These are phyloP conservation scores for Chrosomus eos DNA, from an alignment of 2,797 vertebrate genomes.

Conservation along the genomic window DNA sequence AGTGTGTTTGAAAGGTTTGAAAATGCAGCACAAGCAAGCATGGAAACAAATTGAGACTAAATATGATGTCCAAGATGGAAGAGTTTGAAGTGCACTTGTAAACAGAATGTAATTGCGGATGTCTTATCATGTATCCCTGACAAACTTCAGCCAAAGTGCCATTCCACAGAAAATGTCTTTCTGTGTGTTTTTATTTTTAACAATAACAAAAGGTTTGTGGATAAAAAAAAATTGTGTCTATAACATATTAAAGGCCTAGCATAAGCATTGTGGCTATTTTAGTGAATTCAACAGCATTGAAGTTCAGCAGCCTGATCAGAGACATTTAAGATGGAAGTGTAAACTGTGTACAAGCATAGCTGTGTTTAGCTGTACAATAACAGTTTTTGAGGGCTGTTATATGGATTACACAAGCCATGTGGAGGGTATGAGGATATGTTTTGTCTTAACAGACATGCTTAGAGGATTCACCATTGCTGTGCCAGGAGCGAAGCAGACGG, in stretches of 20 bases:
- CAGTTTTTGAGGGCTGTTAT: background rate
- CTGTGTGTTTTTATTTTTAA: too few species aligned
- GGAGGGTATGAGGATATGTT: slow-evolving; percentile 15
- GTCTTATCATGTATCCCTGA: background rate
- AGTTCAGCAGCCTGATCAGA: background rate
- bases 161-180: background rate
- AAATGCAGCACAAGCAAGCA: background rate
- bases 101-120: background rate
- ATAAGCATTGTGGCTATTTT: background rate
- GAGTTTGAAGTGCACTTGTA: background rate
- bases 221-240: background rate
- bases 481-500: background rate
- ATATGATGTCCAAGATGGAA: background rate
- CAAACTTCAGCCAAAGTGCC: background rate
- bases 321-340: background rate
- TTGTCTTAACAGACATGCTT: slow-evolving; percentile 19
- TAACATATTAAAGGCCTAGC: background rate
- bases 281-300: background rate
- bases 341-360: slow-evolving; percentile 13
- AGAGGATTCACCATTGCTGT: slow-evolving; percentile 29
- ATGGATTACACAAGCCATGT: slow-evolving; percentile 9
- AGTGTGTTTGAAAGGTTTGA: background rate
- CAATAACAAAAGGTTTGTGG: background rate
- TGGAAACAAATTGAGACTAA: background rate
- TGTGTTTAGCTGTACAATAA: slow-evolving; percentile 17